phyloP scores from a whole-genome alignment of 2,797 vertebrate genomes.

The Sebastes umbrosus region DNA sequence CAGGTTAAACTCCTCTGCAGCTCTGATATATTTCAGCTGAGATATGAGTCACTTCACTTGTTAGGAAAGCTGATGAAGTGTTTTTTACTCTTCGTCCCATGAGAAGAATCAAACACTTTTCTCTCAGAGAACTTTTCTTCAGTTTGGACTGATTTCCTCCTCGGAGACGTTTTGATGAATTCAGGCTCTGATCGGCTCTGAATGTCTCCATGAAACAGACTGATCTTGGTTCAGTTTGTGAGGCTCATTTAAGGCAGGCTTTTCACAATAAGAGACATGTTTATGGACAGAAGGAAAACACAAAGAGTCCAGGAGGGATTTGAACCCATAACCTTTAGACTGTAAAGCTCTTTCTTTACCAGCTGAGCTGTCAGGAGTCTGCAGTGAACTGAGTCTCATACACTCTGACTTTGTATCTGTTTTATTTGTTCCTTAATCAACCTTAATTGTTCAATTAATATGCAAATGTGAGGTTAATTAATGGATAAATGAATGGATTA shows the following conservation, averaged over 20 bases:
- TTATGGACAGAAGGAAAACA: neutral
- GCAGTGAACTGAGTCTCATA: neutral
- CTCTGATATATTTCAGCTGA: neutral
- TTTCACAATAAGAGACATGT: neutral
- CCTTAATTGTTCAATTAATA: too few species aligned
- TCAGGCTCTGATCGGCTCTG: neutral
- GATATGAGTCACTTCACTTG: neutral
- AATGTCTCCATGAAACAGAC: neutral
- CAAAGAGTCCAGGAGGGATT: neutral
- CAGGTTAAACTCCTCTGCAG: too few species aligned
- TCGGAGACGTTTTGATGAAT: neutral
- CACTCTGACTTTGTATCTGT: too few species aligned
- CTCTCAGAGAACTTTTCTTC: neutral
- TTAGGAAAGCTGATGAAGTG: neutral
- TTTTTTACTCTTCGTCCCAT: neutral
- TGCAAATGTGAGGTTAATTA: too few species aligned
- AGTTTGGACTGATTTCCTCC: neutral
- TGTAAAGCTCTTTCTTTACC: neutral
- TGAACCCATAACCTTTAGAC: neutral
- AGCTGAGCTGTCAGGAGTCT: neutral
- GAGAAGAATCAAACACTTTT: neutral
- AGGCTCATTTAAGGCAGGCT: neutral
- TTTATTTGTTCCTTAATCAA: too few species aligned
- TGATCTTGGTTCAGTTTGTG: neutral
- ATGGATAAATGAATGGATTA: too few species aligned